Conservation (phyloP, 2,113 vertebrate species). For the Turnix velox region DNA sequence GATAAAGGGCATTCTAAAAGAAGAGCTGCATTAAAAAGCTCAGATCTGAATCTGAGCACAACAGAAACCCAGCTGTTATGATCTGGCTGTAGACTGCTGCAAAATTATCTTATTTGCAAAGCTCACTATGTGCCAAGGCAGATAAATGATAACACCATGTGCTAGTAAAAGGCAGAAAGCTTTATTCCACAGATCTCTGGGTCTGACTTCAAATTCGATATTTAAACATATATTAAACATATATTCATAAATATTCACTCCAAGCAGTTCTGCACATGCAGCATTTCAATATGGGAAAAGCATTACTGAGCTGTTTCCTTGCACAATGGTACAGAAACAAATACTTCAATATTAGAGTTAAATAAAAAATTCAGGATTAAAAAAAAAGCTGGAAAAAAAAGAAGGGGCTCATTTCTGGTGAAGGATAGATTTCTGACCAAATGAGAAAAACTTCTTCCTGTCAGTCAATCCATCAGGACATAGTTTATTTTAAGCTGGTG, state of each 20-base stretch:
- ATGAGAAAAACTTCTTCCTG: background rate
- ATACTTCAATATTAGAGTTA: constrained; percentile 25
- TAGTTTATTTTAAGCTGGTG: background rate
- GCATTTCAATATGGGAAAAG: constrained; percentile 40
- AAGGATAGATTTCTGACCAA: constrained; percentile 4
- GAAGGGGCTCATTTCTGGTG: background rate
- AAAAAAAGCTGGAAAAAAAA: constrained; percentile 21
- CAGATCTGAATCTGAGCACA: constrained; percentile 43
- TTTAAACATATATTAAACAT: constrained; percentile 47
- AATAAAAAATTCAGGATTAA: constrained; percentile 20
- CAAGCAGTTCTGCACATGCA: constrained; percentile 21
- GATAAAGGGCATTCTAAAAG: constrained; percentile 53
- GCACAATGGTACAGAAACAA: constrained; percentile 44
- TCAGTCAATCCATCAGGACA: background rate
- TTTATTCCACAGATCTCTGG: constrained; percentile 29
- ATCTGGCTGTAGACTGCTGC: constrained; percentile 27
- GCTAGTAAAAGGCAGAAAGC: constrained; percentile 30
- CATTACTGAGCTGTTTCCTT: constrained; percentile 7
- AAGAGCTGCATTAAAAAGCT: constrained; percentile 43
- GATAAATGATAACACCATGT: constrained; percentile 55
- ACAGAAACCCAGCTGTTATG: constrained; percentile 65
- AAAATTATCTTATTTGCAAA: constrained; percentile 70
- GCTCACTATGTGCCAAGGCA: constrained; percentile 24
- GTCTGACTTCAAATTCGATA: constrained; percentile 24
- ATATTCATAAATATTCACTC: constrained; percentile 39